phyloP scores from a whole-genome alignment of 2,888 invertebrate genomes.

The Poecilus cupreus region DNA sequence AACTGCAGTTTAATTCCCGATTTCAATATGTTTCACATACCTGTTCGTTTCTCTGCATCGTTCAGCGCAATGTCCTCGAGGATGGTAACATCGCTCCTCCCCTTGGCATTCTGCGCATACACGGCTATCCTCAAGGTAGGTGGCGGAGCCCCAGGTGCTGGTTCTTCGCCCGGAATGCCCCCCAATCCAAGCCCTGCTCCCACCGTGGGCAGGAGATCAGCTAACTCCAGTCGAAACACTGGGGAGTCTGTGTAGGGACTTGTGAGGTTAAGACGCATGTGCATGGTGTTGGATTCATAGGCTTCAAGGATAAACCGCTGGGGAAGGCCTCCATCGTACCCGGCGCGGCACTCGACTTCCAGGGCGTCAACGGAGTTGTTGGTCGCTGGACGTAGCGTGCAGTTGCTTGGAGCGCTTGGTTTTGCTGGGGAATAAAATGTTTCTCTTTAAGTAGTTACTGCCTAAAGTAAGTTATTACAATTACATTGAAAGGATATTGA shows the following conservation, averaged over 20 bases:
- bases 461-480: background rate
- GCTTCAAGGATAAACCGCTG: slow-evolving; percentile 91
- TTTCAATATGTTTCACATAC: slow-evolving; percentile 72
- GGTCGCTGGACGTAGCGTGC: slow-evolving; percentile 84
- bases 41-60: slow-evolving; percentile 90
- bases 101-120: slow-evolving; percentile 90
- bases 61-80: slow-evolving; percentile 91
- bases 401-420: slow-evolving; percentile 88
- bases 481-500: too few relatives aligned
- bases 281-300: slow-evolving; percentile 83
- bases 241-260: slow-evolving; percentile 77
- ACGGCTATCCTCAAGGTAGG: slow-evolving; percentile 85
- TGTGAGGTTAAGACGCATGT: slow-evolving; percentile 81
- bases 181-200: slow-evolving; percentile 65
- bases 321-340: slow-evolving; percentile 92
- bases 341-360: slow-evolving; percentile 89
- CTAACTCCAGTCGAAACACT: slow-evolving; percentile 79
- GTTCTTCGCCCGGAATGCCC: slow-evolving; percentile 44
- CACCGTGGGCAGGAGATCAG: slow-evolving; percentile 76
- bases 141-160: slow-evolving; percentile 68
- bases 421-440: slow-evolving; percentile 76
- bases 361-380: slow-evolving; percentile 77
- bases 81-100: slow-evolving; percentile 86
- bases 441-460: background rate
- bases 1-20: background rate